Conservation (phyloP, 2,113 vertebrate genomes). For the Zosterops lateralis region DNA sequence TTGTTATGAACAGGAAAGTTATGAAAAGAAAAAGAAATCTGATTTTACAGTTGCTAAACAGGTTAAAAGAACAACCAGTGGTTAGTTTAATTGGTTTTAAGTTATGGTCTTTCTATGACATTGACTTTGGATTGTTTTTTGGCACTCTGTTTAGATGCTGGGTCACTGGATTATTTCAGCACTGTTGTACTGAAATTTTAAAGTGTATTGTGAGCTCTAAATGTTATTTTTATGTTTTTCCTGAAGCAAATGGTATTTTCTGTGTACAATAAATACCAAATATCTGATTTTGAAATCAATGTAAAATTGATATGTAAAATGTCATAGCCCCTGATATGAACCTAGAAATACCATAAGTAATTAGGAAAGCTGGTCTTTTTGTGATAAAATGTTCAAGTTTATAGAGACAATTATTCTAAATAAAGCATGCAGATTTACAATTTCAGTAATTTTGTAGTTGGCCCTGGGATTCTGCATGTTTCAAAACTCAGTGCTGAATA, state of each 20-base stretch:
- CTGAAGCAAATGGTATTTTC: not conserved
- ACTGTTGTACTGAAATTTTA: not conserved
- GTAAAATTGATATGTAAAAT: not conserved
- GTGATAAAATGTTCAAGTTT: not conserved
- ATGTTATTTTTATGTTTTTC: not conserved
- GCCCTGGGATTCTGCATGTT: not conserved
- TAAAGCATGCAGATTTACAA: not conserved
- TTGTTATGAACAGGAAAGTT: not conserved
- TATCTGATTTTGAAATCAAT: not conserved
- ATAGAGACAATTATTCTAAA: not conserved
- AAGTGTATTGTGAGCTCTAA: not conserved
- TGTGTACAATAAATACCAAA: not conserved
- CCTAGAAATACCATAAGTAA: not conserved
- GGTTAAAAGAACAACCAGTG: not conserved
- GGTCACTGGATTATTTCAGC: not conserved
- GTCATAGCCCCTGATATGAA: not conserved
- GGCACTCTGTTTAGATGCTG: not conserved
- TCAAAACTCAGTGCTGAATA: not conserved
- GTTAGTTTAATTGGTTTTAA: not conserved
- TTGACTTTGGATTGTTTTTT: not conserved
- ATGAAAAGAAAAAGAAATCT: slow-evolving; percentile 19
- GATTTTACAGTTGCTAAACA: not conserved
- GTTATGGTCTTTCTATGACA: not conserved
- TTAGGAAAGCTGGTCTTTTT: not conserved
- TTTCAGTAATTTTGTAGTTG: not conserved